phyloP scores from a whole-genome alignment of 2,888 invertebrate genomes.

The Erebia epiphron region DNA sequence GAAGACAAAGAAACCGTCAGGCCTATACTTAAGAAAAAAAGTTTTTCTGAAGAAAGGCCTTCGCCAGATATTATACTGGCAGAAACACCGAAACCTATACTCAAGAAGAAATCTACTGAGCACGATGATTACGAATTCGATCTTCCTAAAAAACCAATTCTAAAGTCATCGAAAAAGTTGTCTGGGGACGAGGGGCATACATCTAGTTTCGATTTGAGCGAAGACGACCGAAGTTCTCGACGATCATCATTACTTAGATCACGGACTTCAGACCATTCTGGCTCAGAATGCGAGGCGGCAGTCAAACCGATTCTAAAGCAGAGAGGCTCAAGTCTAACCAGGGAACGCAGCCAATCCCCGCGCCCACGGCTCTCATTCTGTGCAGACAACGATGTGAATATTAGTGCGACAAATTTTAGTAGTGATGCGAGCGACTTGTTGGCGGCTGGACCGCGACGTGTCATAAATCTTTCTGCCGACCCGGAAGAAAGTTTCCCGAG shows the following conservation, averaged over 20 bases:
- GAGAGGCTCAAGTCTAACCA: constrained; percentile 82
- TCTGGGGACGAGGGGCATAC: constrained; percentile 84
- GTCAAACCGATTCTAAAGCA: constrained; percentile 87
- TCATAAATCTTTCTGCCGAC: constrained; percentile 65
- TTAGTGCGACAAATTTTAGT: constrained; percentile 75
- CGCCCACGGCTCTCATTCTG: constrained; percentile 86
- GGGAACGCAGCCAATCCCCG: constrained; percentile 84
- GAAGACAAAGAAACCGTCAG: constrained; percentile 85
- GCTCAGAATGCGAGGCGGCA: constrained; percentile 82
- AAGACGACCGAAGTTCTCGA: constrained; percentile 81
- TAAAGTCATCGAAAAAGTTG: constrained; percentile 88
- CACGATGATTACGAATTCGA: constrained; percentile 89
- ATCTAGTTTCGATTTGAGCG: constrained; percentile 81
- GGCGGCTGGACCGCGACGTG: constrained; percentile 77
- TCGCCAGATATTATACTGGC: constrained; percentile 71
- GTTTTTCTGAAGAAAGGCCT: constrained; percentile 87
- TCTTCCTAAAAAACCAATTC: constrained; percentile 88
- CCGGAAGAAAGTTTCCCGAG: constrained; percentile 72
- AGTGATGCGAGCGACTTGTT: constrained; percentile 73
- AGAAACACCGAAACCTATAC: constrained; percentile 88
- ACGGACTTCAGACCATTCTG: constrained; percentile 79
- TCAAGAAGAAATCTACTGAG: constrained; percentile 93
- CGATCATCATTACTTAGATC: constrained; percentile 82
- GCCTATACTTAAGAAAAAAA: constrained; percentile 93
- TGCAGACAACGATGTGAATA: constrained; percentile 77